Evolutionary conservation across 2,797 vertebrate species (phyloP).

Genomic region (Crocodylus rhombifer): DNA sequence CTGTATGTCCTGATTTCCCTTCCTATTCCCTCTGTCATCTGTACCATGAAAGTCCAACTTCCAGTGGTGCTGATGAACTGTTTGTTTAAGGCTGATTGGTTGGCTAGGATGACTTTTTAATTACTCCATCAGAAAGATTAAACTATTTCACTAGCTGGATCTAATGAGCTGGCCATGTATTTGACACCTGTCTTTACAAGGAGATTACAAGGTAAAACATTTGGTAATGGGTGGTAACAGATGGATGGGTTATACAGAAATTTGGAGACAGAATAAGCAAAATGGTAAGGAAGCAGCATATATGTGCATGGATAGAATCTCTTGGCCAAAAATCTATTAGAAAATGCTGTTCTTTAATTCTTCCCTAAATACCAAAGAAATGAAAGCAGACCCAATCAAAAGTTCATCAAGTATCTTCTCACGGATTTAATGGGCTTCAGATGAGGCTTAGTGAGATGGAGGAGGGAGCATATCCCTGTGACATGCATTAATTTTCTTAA

Average conservation of each 20-base stretch:
- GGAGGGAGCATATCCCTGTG: neutral
- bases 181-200: slow-evolving; percentile 69
- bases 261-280: neutral
- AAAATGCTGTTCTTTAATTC: neutral
- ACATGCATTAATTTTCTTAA: rapidly evolving
- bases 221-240: slow-evolving; percentile 22
- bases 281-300: neutral
- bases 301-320: neutral
- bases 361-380: neutral
- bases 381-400: neutral
- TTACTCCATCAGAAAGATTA: slow-evolving; percentile 44
- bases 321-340: neutral
- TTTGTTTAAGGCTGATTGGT: neutral
- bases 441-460: neutral
- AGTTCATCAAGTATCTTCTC: neutral
- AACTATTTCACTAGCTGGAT: slow-evolving; percentile 45
- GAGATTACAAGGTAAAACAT: slow-evolving; percentile 65
- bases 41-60: neutral
- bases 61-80: slow-evolving; percentile 53
- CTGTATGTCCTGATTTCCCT: neutral
- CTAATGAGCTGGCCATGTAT: slow-evolving; percentile 14
- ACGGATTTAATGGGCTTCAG: neutral
- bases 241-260: slow-evolving; percentile 61
- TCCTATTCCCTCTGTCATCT: neutral
- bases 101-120: slow-evolving; percentile 51